Base-by-base conservation (phyloP, 2,113 vertebrate genomes). In the Arothron firmamentum region DNA sequence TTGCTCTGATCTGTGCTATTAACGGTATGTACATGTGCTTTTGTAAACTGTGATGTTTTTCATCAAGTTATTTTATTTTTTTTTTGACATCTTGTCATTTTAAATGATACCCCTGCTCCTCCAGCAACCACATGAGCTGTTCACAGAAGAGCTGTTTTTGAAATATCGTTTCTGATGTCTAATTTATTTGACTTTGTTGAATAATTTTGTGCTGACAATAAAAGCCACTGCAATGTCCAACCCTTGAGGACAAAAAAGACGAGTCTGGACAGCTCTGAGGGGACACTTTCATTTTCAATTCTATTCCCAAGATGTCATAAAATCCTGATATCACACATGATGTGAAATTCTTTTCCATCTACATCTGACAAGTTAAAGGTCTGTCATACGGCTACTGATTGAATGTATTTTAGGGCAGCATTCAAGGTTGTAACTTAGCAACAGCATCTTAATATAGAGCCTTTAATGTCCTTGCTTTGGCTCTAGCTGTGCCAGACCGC, bases 381-480 rank as follows among this genome's bases (percentile, higher is more conserved):
- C 47, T 52, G 63, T 56, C 63, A 67, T 51, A 46, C 57, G 0
- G 47, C n/a, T 23, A 42, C 38, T 15, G 5, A 31, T 21, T 25
- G 57, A 59, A 59, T 66, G 50, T 41, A 55, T 69, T 79, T 54
- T 55, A 72, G 52, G 65, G 71, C 60, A 19, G 63, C 7, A 10
- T 70, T 68, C 55, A 41, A 54, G 49, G 62, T 75, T 4, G 87
- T 91, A 82, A 63, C 90, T 83, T 82, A 87, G 90, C 89, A 91
- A 92, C 88, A 74, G 63, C 59, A 67, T 81, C 80, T 88, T 80
- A 77, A 88, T 90, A 84, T 89, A 88, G 83, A 82, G 66, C 51
- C 59, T 74, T 76, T 70, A 63, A 67, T 72, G 80, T 82, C 74
- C 65, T 74, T 46, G 73, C 48, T 43, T 38, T 74, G 69, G 84